phyloP scores from a whole-genome alignment of 2,797 vertebrate genomes.

The Hylomyscus alleni region DNA sequence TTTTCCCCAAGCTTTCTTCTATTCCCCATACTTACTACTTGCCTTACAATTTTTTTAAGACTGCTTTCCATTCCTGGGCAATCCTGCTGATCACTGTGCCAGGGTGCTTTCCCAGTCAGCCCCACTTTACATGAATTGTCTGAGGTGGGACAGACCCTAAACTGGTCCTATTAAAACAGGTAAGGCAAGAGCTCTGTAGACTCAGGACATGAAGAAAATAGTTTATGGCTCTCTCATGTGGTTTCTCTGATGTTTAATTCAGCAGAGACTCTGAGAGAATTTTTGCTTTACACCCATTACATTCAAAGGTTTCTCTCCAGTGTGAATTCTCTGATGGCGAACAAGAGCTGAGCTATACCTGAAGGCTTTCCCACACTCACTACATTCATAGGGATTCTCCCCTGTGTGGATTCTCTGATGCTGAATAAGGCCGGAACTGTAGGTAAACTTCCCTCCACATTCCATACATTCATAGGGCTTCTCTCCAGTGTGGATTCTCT shows the following conservation, averaged over 20 bases:
- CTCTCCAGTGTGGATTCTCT: conserved; percentile 85
- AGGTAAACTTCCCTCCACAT: conserved; percentile 84
- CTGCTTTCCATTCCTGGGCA: conserved; percentile 24
- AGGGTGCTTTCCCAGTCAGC: not conserved
- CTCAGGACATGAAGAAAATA: conserved; percentile 39
- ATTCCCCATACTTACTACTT: not conserved
- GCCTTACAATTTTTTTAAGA: conserved; percentile 49
- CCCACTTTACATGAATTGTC: conserved; percentile 48
- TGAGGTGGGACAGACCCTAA: conserved; percentile 45
- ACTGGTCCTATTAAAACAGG: conserved; percentile 5
- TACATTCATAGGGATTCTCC: conserved; percentile 86
- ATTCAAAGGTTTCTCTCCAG: conserved; percentile 86
- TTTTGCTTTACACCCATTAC: conserved; percentile 76
- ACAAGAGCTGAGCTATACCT: conserved; percentile 85
- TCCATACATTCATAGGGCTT: conserved; percentile 85
- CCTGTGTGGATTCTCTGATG: conserved; percentile 85
- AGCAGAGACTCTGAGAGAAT: conserved; percentile 76
- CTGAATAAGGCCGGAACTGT: conserved; percentile 85
- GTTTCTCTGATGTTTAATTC: conserved; percentile 75
- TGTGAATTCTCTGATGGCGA: conserved; percentile 85
- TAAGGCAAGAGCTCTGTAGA: conserved; percentile 70
- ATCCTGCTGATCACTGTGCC: conserved; percentile 26
- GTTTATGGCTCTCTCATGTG: conserved; percentile 61
- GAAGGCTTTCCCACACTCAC: conserved; percentile 85
- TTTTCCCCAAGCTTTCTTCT: conserved; percentile 61